These are phyloP conservation scores for Pegoplata infirma DNA, from an alignment of 2,888 invertebrate species.

Conservation along the genomic window DNA sequence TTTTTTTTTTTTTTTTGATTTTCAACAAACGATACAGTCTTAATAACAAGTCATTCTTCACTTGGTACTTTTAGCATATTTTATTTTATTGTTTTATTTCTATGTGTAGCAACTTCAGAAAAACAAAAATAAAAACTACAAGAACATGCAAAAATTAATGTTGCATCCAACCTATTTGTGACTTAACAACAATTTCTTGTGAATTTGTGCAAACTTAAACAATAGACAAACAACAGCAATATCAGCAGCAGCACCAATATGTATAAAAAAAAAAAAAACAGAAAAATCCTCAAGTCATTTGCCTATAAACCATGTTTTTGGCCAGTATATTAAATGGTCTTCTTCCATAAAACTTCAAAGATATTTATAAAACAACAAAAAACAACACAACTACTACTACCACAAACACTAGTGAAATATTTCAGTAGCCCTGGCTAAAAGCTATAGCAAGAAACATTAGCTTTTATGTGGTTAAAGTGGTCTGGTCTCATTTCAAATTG, in stretches of 20 bases:
- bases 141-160: slow-evolving; percentile 34
- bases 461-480: slow-evolving; percentile 57
- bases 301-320: slow-evolving; percentile 43
- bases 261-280: not conserved
- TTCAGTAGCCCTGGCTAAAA: slow-evolving; percentile 11
- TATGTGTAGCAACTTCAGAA: no score
- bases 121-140: no score
- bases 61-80: slow-evolving; percentile 40
- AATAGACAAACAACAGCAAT: not conserved
- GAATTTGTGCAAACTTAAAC: slow-evolving; percentile 5
- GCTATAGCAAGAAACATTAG: slow-evolving; percentile 41
- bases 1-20: no score
- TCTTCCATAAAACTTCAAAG: slow-evolving; percentile 43
- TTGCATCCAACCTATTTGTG: slow-evolving; percentile 58
- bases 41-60: slow-evolving; percentile 50
- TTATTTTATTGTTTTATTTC: slow-evolving; percentile 28
- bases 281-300: slow-evolving; percentile 28
- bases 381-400: slow-evolving; percentile 11
- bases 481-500: slow-evolving; percentile 61
- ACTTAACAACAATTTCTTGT: slow-evolving; percentile 25
- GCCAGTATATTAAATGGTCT: slow-evolving; percentile 52
- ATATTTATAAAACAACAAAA: slow-evolving; percentile 34
- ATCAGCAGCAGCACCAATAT: not conserved
- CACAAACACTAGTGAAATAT: slow-evolving; percentile 17
- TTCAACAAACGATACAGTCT: slow-evolving; percentile 23